Percentiles rank a stretch among this genome's conserved stretches.
phyloP scores from a whole-genome alignment of 2,797 vertebrate genomes.

The Pipistrellus kuhlii region DNA sequence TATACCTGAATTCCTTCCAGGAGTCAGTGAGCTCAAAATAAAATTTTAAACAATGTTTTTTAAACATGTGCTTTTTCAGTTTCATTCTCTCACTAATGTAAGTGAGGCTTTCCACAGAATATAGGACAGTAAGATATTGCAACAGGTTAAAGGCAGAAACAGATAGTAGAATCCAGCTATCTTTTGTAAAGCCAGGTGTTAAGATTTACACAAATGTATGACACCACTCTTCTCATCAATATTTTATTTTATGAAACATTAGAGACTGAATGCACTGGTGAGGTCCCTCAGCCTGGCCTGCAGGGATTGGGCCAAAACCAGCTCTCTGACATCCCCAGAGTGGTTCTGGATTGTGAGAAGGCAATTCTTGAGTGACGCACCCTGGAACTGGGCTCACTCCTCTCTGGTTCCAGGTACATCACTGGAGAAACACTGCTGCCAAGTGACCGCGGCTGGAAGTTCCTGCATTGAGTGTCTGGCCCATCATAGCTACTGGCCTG shows the following conservation, averaged over 20 bases:
- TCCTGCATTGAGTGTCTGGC: too few species aligned
- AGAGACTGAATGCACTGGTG: too few species aligned
- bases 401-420: too few species aligned
- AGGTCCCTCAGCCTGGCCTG: too few species aligned
- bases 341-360: too few species aligned
- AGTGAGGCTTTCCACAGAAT: background rate
- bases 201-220: slow-evolving; percentile 36
- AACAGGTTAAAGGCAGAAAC: slow-evolving; percentile 26
- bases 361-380: too few species aligned
- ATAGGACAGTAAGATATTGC: background rate
- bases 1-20: background rate
- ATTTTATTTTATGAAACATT: slow-evolving; percentile 44
- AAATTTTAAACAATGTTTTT: background rate
- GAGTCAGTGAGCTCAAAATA: background rate
- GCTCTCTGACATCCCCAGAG: too few species aligned
- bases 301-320: too few species aligned
- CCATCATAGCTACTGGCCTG: too few species aligned
- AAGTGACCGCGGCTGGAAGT: too few species aligned
- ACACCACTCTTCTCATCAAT: background rate
- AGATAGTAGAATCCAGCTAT: slow-evolving; percentile 51
- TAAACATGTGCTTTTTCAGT: background rate
- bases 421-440: too few species aligned
- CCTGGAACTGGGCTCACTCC: too few species aligned
- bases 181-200: slow-evolving; percentile 26
- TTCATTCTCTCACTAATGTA: background rate